These are phyloP conservation scores for Papilio machaon DNA, from an alignment of 1,140 invertebrate genomes.

Conservation along the genomic window DNA sequence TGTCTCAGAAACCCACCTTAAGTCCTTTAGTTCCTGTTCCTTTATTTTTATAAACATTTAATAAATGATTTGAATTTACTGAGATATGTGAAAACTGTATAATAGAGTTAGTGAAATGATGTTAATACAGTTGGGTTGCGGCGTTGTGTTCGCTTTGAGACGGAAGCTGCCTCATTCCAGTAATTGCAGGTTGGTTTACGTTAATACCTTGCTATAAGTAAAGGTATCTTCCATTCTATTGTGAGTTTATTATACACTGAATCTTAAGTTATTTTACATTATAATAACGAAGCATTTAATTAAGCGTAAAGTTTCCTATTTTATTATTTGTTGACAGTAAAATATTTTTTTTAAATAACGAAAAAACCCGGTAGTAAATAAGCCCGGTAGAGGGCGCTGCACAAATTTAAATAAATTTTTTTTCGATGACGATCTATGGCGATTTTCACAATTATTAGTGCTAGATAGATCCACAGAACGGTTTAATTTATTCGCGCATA, in stretches of 20 bases:
- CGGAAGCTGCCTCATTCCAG: conserved; percentile 4
- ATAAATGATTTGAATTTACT: background rate
- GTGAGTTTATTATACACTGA: background rate
- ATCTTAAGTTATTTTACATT: background rate
- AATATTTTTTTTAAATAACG: background rate
- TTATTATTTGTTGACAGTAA: background rate
- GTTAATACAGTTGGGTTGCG: background rate
- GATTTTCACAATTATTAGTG: no score
- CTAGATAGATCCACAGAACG: no score
- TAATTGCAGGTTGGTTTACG: conserved; percentile 26
- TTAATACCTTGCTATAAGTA: conserved; percentile 20
- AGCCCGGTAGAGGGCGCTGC: no score
- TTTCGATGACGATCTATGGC: no score
- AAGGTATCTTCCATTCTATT: conserved; percentile 2
- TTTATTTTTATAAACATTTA: background rate
- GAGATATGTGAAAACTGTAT: background rate
- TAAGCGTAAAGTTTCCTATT: background rate
- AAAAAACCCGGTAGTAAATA: no score
- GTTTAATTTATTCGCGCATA: no score
- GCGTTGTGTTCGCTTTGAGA: background rate
- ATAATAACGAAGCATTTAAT: background rate
- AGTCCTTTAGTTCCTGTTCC: no score
- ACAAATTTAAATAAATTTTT: no score
- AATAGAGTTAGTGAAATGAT: background rate
- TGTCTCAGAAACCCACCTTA: no score